Percentiles rank a stretch among this genome's conserved stretches.
Evolutionary conservation across 2,797 vertebrate species (phyloP).

Genomic region (Sylvia borin): DNA sequence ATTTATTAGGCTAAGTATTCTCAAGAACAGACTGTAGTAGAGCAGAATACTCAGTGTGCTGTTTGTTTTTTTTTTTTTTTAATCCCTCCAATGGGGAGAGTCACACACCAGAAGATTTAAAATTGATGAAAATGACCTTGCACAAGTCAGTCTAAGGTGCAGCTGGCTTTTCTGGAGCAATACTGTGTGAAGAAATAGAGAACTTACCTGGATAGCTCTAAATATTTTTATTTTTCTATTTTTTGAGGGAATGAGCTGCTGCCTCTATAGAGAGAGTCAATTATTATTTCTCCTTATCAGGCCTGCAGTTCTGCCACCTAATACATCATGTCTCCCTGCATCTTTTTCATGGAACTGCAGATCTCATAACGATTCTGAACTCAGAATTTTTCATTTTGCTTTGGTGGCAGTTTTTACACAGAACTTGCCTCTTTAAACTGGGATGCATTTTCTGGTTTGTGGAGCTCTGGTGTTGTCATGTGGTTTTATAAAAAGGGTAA

Average conservation of each 20-base stretch:
- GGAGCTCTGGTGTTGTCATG: background rate
- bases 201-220: background rate
- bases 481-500: background rate
- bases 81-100: background rate
- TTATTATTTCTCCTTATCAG: background rate
- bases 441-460: background rate
- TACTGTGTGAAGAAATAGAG: background rate
- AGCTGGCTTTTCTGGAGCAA: background rate
- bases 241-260: background rate
- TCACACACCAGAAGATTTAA: background rate
- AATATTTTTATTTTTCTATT: background rate
- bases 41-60: background rate
- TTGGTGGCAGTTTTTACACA: background rate
- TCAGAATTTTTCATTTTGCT: background rate
- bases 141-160: background rate
- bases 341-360: background rate
- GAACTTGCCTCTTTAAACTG: background rate
- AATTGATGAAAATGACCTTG: background rate
- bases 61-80: background rate
- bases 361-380: background rate
- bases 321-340: background rate
- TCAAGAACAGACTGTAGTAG: conserved; percentile 2
- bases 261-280: background rate
- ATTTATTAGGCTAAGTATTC: conserved; percentile 15
- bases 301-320: background rate